Evolutionary conservation across 2,888 invertebrate species (phyloP).

Genomic region (Aphodius sticticus): DNA sequence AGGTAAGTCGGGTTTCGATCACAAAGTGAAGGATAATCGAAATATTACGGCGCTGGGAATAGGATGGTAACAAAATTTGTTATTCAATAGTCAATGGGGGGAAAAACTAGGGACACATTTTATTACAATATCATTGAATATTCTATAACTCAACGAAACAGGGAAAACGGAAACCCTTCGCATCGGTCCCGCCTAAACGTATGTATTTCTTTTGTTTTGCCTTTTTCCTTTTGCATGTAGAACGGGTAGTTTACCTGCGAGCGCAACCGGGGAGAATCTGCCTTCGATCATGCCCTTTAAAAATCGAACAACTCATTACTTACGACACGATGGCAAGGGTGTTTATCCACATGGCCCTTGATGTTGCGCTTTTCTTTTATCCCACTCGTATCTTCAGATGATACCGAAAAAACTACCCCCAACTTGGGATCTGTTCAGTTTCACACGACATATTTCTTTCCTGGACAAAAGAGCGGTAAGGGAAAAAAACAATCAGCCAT

Average conservation of each 20-base stretch:
- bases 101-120: constrained; percentile 15
- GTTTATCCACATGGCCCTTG: constrained; percentile 12
- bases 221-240: constrained; percentile 18
- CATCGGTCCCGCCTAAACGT: not conserved
- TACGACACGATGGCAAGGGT: constrained; percentile 11
- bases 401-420: not conserved
- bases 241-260: constrained; percentile 19
- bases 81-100: constrained; percentile 16
- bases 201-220: constrained; percentile 22
- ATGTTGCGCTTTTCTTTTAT: not conserved
- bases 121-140: constrained; percentile 27
- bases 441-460: not conserved
- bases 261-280: constrained; percentile 6
- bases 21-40: not conserved
- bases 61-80: constrained; percentile 12
- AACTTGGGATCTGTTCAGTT: not conserved
- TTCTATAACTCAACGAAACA: constrained; percentile 18
- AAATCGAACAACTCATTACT: constrained; percentile 19
- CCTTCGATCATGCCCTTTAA: constrained; percentile 9
- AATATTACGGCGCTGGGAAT: not conserved
- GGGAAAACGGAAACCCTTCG: constrained; percentile 13
- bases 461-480: not conserved
- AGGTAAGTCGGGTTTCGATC: not conserved
- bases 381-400: not conserved
- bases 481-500: not conserved